Percentiles rank a stretch among this genome's conserved stretches.
Evolutionary conservation across 2,888 invertebrate species (phyloP).

Genomic region (Standfussiana lucernea): DNA sequence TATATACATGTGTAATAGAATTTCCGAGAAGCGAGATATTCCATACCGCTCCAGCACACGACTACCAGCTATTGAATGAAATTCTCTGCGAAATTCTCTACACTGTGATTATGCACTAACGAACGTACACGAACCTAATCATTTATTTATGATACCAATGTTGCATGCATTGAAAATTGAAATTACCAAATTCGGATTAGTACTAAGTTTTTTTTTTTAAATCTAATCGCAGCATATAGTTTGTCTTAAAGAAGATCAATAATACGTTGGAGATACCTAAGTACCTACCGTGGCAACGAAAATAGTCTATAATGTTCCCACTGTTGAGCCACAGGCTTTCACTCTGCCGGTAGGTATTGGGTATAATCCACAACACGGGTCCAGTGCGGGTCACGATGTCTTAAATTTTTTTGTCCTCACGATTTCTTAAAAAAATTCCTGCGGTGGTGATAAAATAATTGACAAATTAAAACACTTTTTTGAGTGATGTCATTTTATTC

Average conservation of each 20-base stretch:
- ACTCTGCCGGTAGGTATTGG: background rate
- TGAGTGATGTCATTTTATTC: too few species aligned
- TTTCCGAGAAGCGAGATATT: background rate
- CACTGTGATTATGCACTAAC: slow-evolving; percentile 2
- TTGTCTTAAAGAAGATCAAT: background rate
- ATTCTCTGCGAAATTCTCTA: slow-evolving; percentile 10
- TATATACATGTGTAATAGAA: background rate
- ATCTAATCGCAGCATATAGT: background rate
- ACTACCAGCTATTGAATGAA: slow-evolving; percentile 7
- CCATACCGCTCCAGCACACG: background rate
- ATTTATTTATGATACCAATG: background rate
- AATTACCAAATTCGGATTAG: background rate
- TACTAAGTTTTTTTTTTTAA: background rate
- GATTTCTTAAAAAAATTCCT: background rate
- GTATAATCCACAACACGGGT: background rate
- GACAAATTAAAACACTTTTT: background rate
- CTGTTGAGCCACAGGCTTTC: background rate
- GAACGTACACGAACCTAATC: background rate
- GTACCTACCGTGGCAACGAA: background rate
- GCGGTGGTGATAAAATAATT: background rate
- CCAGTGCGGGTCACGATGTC: background rate
- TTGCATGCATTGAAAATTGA: slow-evolving; percentile 1
- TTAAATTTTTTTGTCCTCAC: background rate
- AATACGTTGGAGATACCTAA: background rate
- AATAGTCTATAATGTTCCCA: background rate